A percentile compares a stretch with the other conserved stretches of the same genome.
Conservation (phyloP, 2,888 invertebrate species). For the Lordiphosa fenestrarum region DNA sequence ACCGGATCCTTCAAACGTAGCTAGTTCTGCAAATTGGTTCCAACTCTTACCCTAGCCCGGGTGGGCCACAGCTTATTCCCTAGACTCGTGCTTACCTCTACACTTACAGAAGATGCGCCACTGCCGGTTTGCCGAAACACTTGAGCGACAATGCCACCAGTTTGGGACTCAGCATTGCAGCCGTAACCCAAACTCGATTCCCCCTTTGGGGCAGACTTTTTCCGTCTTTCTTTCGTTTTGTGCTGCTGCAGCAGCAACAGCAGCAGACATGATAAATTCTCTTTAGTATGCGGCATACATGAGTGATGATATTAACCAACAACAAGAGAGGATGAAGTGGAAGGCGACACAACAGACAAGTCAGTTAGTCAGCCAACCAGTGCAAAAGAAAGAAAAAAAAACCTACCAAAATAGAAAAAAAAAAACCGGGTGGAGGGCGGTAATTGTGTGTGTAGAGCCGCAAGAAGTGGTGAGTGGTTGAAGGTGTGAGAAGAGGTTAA, state of each 20-base stretch:
- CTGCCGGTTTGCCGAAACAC: conserved; percentile 47
- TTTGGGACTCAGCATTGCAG: conserved; percentile 32
- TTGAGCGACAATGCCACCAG: conserved; percentile 60
- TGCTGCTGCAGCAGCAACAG: conserved; percentile 37
- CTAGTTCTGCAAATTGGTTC: no score
- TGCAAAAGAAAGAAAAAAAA: conserved; percentile 3
- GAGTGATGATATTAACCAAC: conserved; percentile 76
- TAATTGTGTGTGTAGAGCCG: conserved; percentile 23
- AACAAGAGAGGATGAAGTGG: conserved; percentile 41
- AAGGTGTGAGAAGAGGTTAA: conserved; percentile 3
- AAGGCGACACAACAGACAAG: conserved; percentile 20
- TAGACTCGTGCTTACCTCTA: background rate
- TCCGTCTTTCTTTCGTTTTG: background rate
- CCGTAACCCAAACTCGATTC: conserved; percentile 32
- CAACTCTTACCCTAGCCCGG: no score
- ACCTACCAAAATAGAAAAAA: background rate
- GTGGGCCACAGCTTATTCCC: no score
- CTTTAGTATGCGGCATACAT: conserved; percentile 76
- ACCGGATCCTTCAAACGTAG: no score
- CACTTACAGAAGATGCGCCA: conserved; percentile 18
- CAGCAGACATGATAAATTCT: conserved; percentile 76
- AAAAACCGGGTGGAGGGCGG: conserved; percentile 5
- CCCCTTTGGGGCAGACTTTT: conserved; percentile 12
- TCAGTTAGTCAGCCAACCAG: conserved; percentile 38
- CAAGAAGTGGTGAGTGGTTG: conserved; percentile 27